phyloP scores from a whole-genome alignment of 1,140 invertebrate genomes.

The Maconellicoccus hirsutus region DNA sequence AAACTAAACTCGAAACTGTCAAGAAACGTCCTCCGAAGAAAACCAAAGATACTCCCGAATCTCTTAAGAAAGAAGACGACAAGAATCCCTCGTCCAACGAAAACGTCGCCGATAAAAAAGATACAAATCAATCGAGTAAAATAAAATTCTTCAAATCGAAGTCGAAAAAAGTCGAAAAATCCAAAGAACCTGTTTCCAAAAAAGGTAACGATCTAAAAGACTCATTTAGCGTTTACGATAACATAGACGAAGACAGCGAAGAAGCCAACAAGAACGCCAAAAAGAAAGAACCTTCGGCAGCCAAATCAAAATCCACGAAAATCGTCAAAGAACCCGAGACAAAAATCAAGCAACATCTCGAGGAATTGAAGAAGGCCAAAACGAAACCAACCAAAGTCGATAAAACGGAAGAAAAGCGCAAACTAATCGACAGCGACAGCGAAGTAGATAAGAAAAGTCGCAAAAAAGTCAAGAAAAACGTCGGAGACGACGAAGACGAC shows the following conservation, averaged over 20 bases:
- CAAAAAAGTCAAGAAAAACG: background rate
- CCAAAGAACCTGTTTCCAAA: conserved; percentile 25
- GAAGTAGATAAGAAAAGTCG: background rate
- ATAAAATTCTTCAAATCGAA: conserved; percentile 20
- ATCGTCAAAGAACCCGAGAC: conserved; percentile 16
- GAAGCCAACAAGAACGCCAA: conserved; percentile 21
- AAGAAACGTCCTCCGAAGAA: background rate
- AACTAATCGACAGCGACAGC: background rate
- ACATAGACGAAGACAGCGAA: conserved; percentile 24
- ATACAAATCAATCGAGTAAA: conserved; percentile 19
- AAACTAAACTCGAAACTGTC: background rate
- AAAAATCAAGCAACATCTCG: conserved; percentile 15
- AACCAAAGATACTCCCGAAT: background rate
- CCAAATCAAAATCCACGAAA: background rate
- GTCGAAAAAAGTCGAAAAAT: conserved; percentile 26
- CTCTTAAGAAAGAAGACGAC: conserved; percentile 21
- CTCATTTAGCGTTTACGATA: background rate
- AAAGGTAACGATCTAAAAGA: conserved; percentile 12
- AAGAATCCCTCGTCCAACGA: background rate
- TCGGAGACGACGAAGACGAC: background rate
- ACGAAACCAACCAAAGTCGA: background rate
- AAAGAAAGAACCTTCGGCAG: background rate
- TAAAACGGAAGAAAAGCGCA: background rate
- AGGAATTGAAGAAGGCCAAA: background rate
- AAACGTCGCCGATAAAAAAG: conserved; percentile 5